phyloP scores from a whole-genome alignment of 2,888 invertebrate genomes.

The Eudasyphora cyanicolor region DNA sequence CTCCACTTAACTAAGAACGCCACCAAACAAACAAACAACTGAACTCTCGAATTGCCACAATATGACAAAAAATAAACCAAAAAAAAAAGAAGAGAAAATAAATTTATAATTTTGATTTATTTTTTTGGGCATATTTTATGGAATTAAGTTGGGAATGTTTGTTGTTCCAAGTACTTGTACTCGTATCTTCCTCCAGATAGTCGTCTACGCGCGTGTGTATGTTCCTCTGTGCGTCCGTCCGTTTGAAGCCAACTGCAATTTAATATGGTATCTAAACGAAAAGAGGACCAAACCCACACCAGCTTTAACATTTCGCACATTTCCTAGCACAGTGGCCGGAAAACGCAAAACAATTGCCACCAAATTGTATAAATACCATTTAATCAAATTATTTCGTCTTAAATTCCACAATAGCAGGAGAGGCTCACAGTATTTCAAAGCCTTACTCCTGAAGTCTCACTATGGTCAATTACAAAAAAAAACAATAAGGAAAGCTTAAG shows the following conservation, averaged over 20 bases:
- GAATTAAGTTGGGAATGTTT: slow-evolving; percentile 52
- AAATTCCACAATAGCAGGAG: too few species aligned
- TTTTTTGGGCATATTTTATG: slow-evolving; percentile 64
- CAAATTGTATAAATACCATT: too few species aligned
- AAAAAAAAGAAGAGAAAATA: slow-evolving; percentile 23
- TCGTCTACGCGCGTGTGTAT: not conserved
- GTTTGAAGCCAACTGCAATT: not conserved
- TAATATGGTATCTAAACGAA: not conserved
- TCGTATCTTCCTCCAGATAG: slow-evolving; percentile 22
- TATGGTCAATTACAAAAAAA: too few species aligned
- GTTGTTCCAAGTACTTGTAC: too few species aligned
- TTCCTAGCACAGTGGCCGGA: not conserved
- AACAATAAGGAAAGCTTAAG: too few species aligned
- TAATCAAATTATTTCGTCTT: too few species aligned
- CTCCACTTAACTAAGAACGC: not conserved
- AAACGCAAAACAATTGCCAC: too few species aligned
- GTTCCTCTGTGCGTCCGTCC: not conserved
- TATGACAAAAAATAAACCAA: not conserved
- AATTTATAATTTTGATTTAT: slow-evolving; percentile 65
- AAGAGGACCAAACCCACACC: slow-evolving; percentile 4
- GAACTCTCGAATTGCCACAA: not conserved
- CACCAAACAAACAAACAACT: not conserved
- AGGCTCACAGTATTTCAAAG: too few species aligned
- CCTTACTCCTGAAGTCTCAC: too few species aligned
- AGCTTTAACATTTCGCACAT: not conserved